Evolutionary conservation across 1,140 invertebrate species (phyloP).

Genomic region (Drosophila dunni): DNA sequence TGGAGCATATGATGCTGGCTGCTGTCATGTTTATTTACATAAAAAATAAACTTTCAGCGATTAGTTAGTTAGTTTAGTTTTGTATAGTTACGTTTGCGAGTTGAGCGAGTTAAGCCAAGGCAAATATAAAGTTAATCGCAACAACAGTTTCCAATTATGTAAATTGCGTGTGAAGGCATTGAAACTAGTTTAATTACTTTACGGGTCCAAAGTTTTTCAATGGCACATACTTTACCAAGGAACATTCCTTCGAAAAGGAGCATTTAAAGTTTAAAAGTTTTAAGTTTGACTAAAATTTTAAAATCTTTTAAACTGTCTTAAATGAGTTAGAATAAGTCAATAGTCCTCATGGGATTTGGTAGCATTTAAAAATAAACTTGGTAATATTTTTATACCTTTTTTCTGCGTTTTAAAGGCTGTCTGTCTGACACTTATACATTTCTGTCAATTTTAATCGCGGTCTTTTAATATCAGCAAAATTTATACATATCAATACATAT

Average conservation of each 20-base stretch:
- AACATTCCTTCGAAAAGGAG: too few relatives aligned
- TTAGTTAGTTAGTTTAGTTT: slow-evolving; percentile 31
- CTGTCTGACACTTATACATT: too few relatives aligned
- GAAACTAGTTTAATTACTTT: slow-evolving; percentile 2
- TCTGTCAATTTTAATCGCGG: not conserved
- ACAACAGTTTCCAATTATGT: slow-evolving; percentile 20
- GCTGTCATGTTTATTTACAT: slow-evolving; percentile 48
- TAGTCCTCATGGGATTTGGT: too few relatives aligned
- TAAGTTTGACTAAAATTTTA: too few relatives aligned
- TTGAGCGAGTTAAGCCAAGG: slow-evolving; percentile 10
- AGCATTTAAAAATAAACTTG: too few relatives aligned
- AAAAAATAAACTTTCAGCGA: slow-evolving; percentile 32
- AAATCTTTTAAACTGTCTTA: too few relatives aligned
- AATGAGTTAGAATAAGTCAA: too few relatives aligned
- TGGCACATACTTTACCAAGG: too few relatives aligned
- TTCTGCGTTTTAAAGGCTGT: too few relatives aligned
- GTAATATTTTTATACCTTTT: too few relatives aligned
- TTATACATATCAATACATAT: not conserved
- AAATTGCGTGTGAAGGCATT: slow-evolving; percentile 8
- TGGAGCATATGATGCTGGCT: not conserved
- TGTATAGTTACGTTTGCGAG: not conserved
- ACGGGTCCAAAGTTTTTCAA: not conserved
- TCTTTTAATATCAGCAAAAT: not conserved
- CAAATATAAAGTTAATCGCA: slow-evolving; percentile 14
- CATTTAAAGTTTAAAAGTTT: too few relatives aligned